These are phyloP conservation scores for Drosophila paramelanica DNA, from an alignment of 2,888 invertebrate species.

Conservation along the genomic window DNA sequence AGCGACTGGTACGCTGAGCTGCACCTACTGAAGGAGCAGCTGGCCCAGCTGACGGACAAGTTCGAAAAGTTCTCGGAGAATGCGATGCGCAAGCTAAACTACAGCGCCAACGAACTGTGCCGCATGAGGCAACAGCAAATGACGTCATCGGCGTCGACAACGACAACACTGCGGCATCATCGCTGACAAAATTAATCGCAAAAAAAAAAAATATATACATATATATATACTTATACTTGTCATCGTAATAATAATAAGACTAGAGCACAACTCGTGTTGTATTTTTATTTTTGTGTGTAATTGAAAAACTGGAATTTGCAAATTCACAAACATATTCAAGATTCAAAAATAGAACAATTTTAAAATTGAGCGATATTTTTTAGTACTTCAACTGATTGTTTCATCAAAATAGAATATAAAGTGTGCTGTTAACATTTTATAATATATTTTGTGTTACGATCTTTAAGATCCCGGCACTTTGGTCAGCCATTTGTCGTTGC, in stretches of 20 bases:
- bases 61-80: slow-evolving; percentile 79
- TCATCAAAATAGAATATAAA: too few relatives aligned
- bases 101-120: slow-evolving; percentile 80
- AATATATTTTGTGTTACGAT: too few relatives aligned
- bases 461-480: slow-evolving; percentile 33
- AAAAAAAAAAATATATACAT: slow-evolving; percentile 1
- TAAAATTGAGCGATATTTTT: too few relatives aligned
- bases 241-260: not conserved
- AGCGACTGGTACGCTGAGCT: slow-evolving; percentile 79
- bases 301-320: too few relatives aligned
- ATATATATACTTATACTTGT: not conserved
- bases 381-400: too few relatives aligned
- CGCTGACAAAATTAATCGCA: slow-evolving; percentile 33
- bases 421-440: too few relatives aligned
- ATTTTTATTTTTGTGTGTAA: not conserved
- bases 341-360: too few relatives aligned
- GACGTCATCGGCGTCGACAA: slow-evolving; percentile 24
- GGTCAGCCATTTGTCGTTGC: slow-evolving; percentile 83
- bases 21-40: slow-evolving; percentile 71
- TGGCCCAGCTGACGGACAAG: slow-evolving; percentile 74
- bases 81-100: slow-evolving; percentile 77
- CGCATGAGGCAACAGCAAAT: slow-evolving; percentile 73
- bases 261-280: not conserved
- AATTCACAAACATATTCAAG: too few relatives aligned
- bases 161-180: slow-evolving; percentile 54